Conservation (phyloP, 1,140 invertebrate species). For the Aleiodes sp. region DNA sequence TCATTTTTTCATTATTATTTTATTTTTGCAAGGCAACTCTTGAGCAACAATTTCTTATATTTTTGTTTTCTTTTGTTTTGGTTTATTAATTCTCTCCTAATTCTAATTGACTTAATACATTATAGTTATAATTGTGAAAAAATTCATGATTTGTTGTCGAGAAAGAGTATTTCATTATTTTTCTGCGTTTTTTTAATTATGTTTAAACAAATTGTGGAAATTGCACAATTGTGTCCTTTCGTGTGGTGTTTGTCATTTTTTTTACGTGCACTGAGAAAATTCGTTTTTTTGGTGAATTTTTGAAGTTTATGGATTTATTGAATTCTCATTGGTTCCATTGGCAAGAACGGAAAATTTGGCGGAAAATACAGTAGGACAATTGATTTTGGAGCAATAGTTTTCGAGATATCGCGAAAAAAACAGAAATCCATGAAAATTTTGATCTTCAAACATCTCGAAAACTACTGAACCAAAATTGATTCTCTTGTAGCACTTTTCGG, state of each 20-base stretch:
- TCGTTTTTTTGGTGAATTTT: too few relatives aligned
- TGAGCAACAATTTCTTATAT: slow-evolving; percentile 52
- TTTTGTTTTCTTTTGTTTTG: slow-evolving; percentile 39
- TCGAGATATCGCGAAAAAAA: too few relatives aligned
- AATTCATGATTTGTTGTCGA: not conserved
- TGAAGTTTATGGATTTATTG: too few relatives aligned
- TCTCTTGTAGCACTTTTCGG: slow-evolving; percentile 15
- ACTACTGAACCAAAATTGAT: too few relatives aligned
- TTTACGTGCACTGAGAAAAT: too few relatives aligned
- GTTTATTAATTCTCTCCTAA: slow-evolving; percentile 31
- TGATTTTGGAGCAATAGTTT: too few relatives aligned
- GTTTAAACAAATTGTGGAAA: too few relatives aligned
- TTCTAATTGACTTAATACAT: slow-evolving; percentile 25
- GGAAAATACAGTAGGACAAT: not conserved
- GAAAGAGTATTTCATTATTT: not conserved
- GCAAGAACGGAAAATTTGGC: too few relatives aligned
- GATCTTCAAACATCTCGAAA: too few relatives aligned
- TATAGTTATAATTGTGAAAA: not conserved
- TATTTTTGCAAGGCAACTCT: slow-evolving; percentile 55
- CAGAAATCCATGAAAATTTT: too few relatives aligned
- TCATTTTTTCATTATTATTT: not conserved
- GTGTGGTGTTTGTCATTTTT: not conserved
- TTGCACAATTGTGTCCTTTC: too few relatives aligned
- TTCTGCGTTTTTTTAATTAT: not conserved
- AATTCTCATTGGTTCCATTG: too few relatives aligned